Evolutionary conservation across 2,888 invertebrate species (phyloP).

Genomic region (Leptura quadrifasciata): DNA sequence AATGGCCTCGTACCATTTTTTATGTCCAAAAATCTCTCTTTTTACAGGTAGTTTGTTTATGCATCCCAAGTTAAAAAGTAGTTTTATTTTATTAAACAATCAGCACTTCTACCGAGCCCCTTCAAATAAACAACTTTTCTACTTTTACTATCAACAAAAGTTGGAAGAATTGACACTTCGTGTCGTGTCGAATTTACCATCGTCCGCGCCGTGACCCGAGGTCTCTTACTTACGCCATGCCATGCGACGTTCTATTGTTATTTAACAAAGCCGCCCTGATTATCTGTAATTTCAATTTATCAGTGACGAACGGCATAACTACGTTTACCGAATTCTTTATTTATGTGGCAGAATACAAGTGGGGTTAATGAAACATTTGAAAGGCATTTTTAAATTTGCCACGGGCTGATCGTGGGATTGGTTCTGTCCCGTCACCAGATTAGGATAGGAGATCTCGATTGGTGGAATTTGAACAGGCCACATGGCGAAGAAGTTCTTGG

Average conservation of each 20-base stretch:
- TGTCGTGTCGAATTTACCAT: slow-evolving; percentile 16
- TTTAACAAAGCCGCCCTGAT: slow-evolving; percentile 17
- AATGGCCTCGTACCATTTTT: too few relatives aligned
- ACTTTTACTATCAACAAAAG: too few relatives aligned
- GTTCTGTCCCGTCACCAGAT: slow-evolving; percentile 18
- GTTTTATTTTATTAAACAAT: too few relatives aligned
- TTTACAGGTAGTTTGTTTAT: too few relatives aligned
- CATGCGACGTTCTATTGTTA: slow-evolving; percentile 8
- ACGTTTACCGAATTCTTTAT: not conserved
- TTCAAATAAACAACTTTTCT: too few relatives aligned
- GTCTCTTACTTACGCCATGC: not conserved
- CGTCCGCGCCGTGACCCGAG: slow-evolving; percentile 5
- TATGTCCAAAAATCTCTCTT: too few relatives aligned
- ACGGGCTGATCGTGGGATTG: not conserved
- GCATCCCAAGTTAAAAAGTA: too few relatives aligned
- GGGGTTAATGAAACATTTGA: not conserved
- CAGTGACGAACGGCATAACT: not conserved
- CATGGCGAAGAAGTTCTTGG: slow-evolving; percentile 39
- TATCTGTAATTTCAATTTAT: not conserved
- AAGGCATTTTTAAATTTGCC: not conserved
- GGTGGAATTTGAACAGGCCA: slow-evolving; percentile 54
- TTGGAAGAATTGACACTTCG: too few relatives aligned
- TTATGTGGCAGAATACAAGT: not conserved
- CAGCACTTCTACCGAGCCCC: too few relatives aligned
- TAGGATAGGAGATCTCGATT: slow-evolving; percentile 29